Percentiles rank a stretch among this genome's conserved stretches.
phyloP scores from a whole-genome alignment of 2,113 vertebrate genomes.

The Onychostruthus taczanowskii region DNA sequence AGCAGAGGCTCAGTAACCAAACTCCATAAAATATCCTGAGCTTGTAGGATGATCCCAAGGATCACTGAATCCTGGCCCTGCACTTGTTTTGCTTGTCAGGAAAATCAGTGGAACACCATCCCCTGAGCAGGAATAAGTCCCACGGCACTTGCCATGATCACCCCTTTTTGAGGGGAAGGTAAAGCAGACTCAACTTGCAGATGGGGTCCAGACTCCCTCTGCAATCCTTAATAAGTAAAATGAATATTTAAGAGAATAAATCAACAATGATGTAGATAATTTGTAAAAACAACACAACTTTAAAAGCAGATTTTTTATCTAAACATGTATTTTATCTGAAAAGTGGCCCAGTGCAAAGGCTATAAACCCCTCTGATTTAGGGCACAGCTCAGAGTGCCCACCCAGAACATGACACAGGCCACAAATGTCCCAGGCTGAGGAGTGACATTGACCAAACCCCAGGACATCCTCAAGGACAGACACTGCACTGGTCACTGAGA shows the following conservation, averaged over 20 bases:
- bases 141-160: background rate
- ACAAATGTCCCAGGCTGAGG: background rate
- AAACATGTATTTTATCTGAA: background rate
- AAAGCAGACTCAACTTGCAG: background rate
- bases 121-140: background rate
- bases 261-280: rapidly evolving
- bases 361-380: background rate
- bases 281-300: background rate
- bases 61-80: background rate
- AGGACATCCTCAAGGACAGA: background rate
- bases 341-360: background rate
- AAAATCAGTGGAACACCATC: background rate
- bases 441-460: background rate
- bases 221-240: background rate
- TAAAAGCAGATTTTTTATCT: background rate
- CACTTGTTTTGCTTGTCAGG: background rate
- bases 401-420: background rate
- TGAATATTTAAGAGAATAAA: background rate
- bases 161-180: background rate
- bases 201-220: background rate
- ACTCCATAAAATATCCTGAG: background rate
- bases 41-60: background rate
- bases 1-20: background rate
- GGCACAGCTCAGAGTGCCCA: background rate
- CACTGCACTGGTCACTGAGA: background rate